Evolutionary conservation across 2,113 vertebrate species (phyloP), one percentile per base, ranked within the genome.

Genomic region (Peromyscus maniculatus): DNA sequence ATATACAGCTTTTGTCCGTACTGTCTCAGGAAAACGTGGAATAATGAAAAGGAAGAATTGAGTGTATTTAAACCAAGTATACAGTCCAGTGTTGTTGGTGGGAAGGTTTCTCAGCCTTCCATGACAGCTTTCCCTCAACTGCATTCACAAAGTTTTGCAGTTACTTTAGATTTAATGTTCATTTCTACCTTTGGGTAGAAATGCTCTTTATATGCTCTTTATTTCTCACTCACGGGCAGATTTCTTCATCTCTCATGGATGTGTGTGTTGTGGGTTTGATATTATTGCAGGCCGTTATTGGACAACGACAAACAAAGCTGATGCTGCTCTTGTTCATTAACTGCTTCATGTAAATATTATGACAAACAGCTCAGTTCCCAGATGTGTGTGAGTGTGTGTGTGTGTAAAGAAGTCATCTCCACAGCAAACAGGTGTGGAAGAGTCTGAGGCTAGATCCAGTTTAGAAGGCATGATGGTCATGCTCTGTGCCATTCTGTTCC

Each of bases 381-480:
- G 21, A 62, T 75, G 19, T 75, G 39, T 43, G n/a, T 75, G 72
- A 43, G n/a, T 43, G 72, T 43, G 24, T 59, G 9, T 31, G 26
- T 77, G 43, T n/a, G 26, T 28, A 11, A 64, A n/a, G 74, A 93
- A 52, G 11, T 55, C 28, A 10, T 57, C 33, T 16, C 36, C 15
- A 43, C 28, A 64, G 52, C 16, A 9, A 69, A 21, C 22, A 2
- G 3, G 21, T 52, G 13, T 0, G 0, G 1, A 11, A 43, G 66
- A 66, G 33, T 15, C 9, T 62, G 31, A n/a, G 10, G 67, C 24
- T 1, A 9, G 31, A 46, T 67, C 36, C 36, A 8, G 3, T 49
- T 71, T 59, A 24, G 66, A 84, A 69, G 36, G 31, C 3, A 12
- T 71, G 26, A 24, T 43, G 46, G 67, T 19, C 12, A 24, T 66